Percentiles rank a stretch among this genome's conserved stretches.
Conservation (phyloP, 1,140 invertebrate genomes). For the Teleogryllus occipitalis region DNA sequence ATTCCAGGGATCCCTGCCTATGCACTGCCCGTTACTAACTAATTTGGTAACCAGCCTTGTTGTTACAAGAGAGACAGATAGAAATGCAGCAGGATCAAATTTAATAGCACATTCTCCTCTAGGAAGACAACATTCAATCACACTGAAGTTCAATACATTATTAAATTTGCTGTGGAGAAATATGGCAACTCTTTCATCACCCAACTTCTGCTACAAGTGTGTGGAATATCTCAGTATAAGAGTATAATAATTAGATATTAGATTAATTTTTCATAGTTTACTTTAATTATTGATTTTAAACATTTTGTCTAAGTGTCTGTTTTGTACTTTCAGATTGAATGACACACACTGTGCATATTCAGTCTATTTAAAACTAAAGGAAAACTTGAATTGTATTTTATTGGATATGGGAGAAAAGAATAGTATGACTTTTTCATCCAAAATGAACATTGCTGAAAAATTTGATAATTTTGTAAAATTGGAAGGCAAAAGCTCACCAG, state of each 20-base stretch:
- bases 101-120: slow-evolving; percentile 27
- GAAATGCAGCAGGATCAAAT: slow-evolving; percentile 3
- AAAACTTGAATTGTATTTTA: not conserved
- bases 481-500: not conserved
- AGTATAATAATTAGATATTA: too few species aligned
- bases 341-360: not conserved
- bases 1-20: slow-evolving; percentile 23
- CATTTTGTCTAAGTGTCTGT: too few species aligned
- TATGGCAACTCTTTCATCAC: slow-evolving; percentile 33
- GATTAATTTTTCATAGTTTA: too few species aligned
- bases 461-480: not conserved
- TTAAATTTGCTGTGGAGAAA: slow-evolving; percentile 44
- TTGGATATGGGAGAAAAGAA: not conserved
- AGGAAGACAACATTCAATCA: slow-evolving; percentile 33
- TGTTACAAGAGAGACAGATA: slow-evolving; percentile 24
- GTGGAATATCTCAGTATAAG: slow-evolving; percentile 18
- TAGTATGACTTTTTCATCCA: not conserved
- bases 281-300: too few species aligned
- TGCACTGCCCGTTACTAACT: slow-evolving; percentile 30
- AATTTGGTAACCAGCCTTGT: slow-evolving; percentile 32
- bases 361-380: not conserved
- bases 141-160: slow-evolving; percentile 34
- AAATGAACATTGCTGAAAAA: not conserved
- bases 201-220: slow-evolving; percentile 26
- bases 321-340: not conserved